A percentile compares a stretch with the other conserved stretches of the same genome.
Conservation (phyloP, 2,888 invertebrate genomes). For the Portevinia maculata region DNA sequence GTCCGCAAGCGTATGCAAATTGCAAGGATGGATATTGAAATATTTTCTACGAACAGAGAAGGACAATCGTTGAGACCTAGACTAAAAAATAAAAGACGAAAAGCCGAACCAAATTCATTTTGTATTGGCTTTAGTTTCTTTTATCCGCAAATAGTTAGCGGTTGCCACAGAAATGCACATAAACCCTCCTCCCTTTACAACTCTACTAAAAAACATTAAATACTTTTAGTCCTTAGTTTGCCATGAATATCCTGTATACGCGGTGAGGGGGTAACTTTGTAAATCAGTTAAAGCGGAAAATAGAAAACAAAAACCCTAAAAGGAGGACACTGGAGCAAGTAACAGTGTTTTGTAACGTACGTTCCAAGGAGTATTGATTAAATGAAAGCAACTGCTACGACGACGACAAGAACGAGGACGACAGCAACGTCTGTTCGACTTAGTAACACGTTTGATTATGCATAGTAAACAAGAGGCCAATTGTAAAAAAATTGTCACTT, state of each 20-base stretch:
- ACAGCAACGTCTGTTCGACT: slow-evolving; percentile 47
- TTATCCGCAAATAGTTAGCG: slow-evolving; percentile 31
- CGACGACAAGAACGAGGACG: slow-evolving; percentile 29
- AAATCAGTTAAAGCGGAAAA: slow-evolving; percentile 47
- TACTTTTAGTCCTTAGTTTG: slow-evolving; percentile 20
- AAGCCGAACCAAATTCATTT: not conserved
- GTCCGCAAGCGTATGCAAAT: slow-evolving; percentile 60
- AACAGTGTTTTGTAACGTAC: slow-evolving; percentile 42
- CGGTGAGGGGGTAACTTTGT: slow-evolving; percentile 24
- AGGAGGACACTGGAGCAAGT: slow-evolving; percentile 40
- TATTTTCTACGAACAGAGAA: slow-evolving; percentile 47
- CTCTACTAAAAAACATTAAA: slow-evolving; percentile 22
- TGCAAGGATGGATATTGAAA: slow-evolving; percentile 59
- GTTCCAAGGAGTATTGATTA: slow-evolving; percentile 70
- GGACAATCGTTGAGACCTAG: slow-evolving; percentile 54
- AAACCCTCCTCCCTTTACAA: slow-evolving; percentile 10
- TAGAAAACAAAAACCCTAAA: slow-evolving; percentile 24
- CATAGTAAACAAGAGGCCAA: slow-evolving; percentile 78
- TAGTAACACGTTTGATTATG: slow-evolving; percentile 79
- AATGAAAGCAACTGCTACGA: slow-evolving; percentile 47
- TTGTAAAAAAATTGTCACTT: slow-evolving; percentile 74
- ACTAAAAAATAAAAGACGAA: slow-evolving; percentile 13
- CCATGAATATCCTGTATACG: slow-evolving; percentile 38
- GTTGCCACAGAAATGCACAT: slow-evolving; percentile 41
- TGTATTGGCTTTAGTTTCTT: slow-evolving; percentile 26